phyloP scores from a whole-genome alignment of 1,140 invertebrate genomes.

The Hestina assimilis region DNA sequence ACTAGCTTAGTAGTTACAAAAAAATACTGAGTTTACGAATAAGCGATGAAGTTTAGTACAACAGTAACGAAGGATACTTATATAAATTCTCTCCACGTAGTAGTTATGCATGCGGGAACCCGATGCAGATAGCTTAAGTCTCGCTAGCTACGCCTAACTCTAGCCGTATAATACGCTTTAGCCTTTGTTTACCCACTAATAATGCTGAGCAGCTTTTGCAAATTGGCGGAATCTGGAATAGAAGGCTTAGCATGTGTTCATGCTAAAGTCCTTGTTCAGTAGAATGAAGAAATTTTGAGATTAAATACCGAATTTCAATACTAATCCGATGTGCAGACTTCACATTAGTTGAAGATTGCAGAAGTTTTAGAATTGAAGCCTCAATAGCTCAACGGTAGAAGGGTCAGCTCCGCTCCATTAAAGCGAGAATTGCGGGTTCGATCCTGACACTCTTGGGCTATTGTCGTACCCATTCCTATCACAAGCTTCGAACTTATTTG shows the following conservation, averaged over 20 bases:
- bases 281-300: not conserved
- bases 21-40: too few relatives aligned
- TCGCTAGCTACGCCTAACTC: slow-evolving; percentile 19
- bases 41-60: not conserved
- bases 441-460: too few relatives aligned
- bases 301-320: too few relatives aligned
- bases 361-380: too few relatives aligned
- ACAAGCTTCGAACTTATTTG: too few relatives aligned
- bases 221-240: slow-evolving; percentile 14
- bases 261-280: not conserved
- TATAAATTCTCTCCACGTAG: slow-evolving; percentile 24
- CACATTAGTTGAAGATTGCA: too few relatives aligned
- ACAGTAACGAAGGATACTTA: slow-evolving; percentile 9
- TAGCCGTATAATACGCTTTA: slow-evolving; percentile 26
- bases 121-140: slow-evolving; percentile 11
- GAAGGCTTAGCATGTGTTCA: slow-evolving; percentile 1
- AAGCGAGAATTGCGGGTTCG: too few relatives aligned
- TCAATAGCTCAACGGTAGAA: too few relatives aligned
- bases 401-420: too few relatives aligned
- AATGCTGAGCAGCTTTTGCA: slow-evolving; percentile 10
- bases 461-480: too few relatives aligned
- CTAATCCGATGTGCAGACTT: too few relatives aligned
- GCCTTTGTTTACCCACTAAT: slow-evolving; percentile 27
- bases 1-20: too few relatives aligned
- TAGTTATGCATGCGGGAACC: slow-evolving; percentile 14